Conservation (phyloP, 2,113 vertebrate genomes). For the Sapajus apella region DNA sequence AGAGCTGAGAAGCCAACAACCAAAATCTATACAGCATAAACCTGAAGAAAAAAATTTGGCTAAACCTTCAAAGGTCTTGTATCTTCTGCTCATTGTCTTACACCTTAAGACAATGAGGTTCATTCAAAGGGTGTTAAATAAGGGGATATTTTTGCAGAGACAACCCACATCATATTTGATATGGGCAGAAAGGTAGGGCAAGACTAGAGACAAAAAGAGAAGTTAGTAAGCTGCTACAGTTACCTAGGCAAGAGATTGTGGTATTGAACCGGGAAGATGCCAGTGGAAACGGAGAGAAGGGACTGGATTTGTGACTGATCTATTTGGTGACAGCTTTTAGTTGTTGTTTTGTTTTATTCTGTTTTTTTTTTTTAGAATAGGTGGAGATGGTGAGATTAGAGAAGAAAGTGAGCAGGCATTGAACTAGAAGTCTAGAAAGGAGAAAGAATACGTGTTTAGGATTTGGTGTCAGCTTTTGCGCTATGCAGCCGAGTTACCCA, state of each 20-base stretch:
- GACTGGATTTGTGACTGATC: background rate
- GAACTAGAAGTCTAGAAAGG: background rate
- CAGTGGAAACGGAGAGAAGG: background rate
- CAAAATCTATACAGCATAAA: background rate
- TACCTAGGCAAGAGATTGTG: background rate
- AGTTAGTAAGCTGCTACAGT: background rate
- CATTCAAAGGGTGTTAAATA: background rate
- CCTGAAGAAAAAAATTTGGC: background rate
- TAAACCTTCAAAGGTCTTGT: background rate
- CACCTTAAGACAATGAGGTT: background rate
- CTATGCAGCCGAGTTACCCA: background rate
- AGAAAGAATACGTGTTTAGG: background rate
- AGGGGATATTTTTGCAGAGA: background rate
- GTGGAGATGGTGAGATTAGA: background rate
- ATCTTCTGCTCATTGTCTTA: background rate
- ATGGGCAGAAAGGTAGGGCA: background rate
- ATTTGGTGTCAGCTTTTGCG: background rate
- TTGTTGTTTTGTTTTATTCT: too few species aligned
- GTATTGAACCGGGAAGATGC: background rate
- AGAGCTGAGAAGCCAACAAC: background rate
- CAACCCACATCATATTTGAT: background rate
- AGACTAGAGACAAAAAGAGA: background rate
- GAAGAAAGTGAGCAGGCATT: background rate
- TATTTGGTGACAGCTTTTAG: background rate
- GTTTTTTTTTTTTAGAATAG: too few species aligned